Percentiles rank a stretch among this genome's conserved stretches.
Conservation (phyloP, 2,113 vertebrate species). For the Tetrao urogallus region DNA sequence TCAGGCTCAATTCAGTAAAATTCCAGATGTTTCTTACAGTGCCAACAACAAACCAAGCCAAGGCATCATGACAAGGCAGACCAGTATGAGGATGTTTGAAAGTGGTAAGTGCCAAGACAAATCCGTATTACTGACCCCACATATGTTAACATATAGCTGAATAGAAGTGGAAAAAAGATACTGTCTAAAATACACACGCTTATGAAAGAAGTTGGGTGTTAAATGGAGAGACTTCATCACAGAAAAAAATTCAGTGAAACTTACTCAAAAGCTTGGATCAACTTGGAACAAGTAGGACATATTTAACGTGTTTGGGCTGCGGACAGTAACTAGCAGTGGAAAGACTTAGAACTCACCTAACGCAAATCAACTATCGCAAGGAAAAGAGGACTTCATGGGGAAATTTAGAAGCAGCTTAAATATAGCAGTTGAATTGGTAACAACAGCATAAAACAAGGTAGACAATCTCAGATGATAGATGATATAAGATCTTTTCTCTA, state of each 20-base stretch:
- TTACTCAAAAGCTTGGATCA: not conserved
- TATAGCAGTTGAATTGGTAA: not conserved
- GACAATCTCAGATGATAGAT: not conserved
- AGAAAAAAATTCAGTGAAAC: not conserved
- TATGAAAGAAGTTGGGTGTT: not conserved
- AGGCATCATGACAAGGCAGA: not conserved
- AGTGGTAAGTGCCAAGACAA: not conserved
- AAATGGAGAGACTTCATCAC: not conserved
- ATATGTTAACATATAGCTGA: not conserved
- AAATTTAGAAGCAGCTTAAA: not conserved
- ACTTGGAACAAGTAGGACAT: not conserved
- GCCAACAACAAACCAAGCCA: not conserved
- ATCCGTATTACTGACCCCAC: constrained; percentile 1
- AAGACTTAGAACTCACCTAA: not conserved
- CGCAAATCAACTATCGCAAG: not conserved
- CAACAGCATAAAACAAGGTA: not conserved
- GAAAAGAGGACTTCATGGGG: not conserved
- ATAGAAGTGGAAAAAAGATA: not conserved
- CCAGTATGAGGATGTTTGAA: not conserved
- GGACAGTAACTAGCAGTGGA: not conserved
- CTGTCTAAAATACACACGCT: not conserved
- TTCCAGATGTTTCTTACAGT: not conserved
- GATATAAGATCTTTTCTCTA: not conserved
- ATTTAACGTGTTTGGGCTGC: not conserved
- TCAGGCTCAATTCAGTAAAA: not conserved